phyloP scores from a whole-genome alignment of 2,888 invertebrate species.

The Leucania comma region DNA sequence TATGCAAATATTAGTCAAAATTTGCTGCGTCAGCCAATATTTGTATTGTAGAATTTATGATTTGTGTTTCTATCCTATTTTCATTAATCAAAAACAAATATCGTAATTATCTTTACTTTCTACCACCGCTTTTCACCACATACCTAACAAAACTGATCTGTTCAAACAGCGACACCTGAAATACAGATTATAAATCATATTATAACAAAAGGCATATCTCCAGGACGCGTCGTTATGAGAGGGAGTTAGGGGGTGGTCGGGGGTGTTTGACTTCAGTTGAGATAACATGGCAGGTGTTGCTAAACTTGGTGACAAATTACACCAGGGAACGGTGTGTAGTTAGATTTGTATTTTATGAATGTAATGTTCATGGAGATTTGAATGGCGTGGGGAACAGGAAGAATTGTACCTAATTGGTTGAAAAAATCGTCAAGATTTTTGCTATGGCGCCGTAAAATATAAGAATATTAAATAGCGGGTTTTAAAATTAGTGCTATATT shows the following conservation, averaged over 20 bases:
- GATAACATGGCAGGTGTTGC: conserved; percentile 67
- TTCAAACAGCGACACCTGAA: conserved; percentile 51
- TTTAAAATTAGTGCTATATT: too few relatives aligned
- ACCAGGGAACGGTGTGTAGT: conserved; percentile 50
- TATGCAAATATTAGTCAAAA: too few relatives aligned
- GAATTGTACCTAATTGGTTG: neutral
- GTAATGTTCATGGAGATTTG: conserved; percentile 34
- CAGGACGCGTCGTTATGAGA: conserved; percentile 57
- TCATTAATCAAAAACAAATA: conserved; percentile 32
- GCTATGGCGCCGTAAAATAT: neutral
- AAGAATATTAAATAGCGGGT: too few relatives aligned
- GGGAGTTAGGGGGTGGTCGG: conserved; percentile 9
- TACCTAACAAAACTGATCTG: conserved; percentile 37
- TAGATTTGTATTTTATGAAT: conserved; percentile 47
- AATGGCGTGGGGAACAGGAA: conserved; percentile 10
- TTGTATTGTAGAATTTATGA: neutral
- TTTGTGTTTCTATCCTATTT: too few relatives aligned
- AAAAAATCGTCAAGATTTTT: neutral
- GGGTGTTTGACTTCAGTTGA: conserved; percentile 64
- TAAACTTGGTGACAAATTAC: conserved; percentile 69
- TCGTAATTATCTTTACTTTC: too few relatives aligned
- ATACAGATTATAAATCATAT: conserved; percentile 64
- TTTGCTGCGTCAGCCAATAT: neutral
- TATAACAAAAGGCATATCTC: conserved; percentile 64
- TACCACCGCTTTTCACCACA: conserved; percentile 16